phyloP scores from a whole-genome alignment of 2,888 invertebrate genomes.

The Thecocarcelia acutangulata region DNA sequence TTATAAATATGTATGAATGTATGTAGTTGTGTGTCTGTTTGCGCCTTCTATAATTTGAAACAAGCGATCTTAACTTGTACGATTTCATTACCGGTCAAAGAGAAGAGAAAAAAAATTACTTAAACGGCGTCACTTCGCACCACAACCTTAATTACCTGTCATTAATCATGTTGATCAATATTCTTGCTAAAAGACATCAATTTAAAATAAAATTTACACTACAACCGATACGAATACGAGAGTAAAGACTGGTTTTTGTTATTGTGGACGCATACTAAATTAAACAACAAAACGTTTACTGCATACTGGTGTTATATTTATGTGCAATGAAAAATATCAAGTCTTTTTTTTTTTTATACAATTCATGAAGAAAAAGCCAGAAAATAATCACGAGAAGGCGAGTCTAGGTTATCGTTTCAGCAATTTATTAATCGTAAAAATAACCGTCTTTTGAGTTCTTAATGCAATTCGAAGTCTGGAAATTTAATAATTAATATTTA shows the following conservation, averaged over 20 bases:
- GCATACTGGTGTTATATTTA: slow-evolving; percentile 12
- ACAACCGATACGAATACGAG: background rate
- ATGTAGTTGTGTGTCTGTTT: background rate
- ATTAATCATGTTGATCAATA: slow-evolving; percentile 71
- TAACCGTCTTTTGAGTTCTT: slow-evolving; percentile 40
- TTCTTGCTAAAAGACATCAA: slow-evolving; percentile 69
- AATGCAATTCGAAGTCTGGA: slow-evolving; percentile 44
- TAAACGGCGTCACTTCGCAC: slow-evolving; percentile 68
- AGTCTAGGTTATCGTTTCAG: slow-evolving; percentile 63
- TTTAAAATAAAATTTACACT: slow-evolving; percentile 49
- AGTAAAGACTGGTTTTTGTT: slow-evolving; percentile 7
- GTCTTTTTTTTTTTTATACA: no score
- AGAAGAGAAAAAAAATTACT: slow-evolving; percentile 13
- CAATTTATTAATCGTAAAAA: slow-evolving; percentile 61
- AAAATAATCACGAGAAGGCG: slow-evolving; percentile 45
- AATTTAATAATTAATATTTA: slow-evolving; percentile 78
- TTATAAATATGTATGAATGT: background rate
- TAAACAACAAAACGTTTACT: slow-evolving; percentile 20
- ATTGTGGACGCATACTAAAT: slow-evolving; percentile 25
- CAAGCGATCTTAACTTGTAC: slow-evolving; percentile 13
- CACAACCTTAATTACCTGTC: slow-evolving; percentile 69
- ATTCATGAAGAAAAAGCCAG: background rate
- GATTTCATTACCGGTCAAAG: slow-evolving; percentile 18
- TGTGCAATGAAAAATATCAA: slow-evolving; percentile 18
- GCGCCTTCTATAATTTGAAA: slow-evolving; percentile 17